These are phyloP conservation scores for Ruditapes philippinarum DNA, from an alignment of 1,140 invertebrate species.

Conservation along the genomic window DNA sequence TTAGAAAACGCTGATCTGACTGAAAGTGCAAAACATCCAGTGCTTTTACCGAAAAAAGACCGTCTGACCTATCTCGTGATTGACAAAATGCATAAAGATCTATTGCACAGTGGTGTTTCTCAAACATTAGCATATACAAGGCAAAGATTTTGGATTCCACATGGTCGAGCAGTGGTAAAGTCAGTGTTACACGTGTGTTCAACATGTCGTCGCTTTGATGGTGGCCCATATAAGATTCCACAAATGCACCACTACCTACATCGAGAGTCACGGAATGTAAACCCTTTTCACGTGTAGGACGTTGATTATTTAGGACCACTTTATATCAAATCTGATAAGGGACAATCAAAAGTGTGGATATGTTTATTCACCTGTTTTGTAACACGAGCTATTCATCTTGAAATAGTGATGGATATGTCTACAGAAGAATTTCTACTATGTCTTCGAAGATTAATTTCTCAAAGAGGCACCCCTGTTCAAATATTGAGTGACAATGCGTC, in stretches of 20 bases:
- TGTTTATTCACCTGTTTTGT: conserved; percentile 24
- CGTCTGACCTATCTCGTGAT: too few species aligned
- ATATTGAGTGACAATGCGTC: conserved; percentile 16
- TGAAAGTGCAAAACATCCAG: background rate
- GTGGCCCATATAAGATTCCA: conserved; percentile 29
- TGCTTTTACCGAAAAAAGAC: too few species aligned
- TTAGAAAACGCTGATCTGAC: conserved; percentile 1
- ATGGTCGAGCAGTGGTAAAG: conserved; percentile 44
- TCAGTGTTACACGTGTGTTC: background rate
- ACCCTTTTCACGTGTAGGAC: too few species aligned
- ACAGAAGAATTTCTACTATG: conserved; percentile 6
- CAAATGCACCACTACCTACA: too few species aligned
- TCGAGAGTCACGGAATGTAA: too few species aligned
- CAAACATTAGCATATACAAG: too few species aligned
- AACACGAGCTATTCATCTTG: conserved; percentile 1
- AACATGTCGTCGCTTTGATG: background rate
- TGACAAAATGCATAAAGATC: too few species aligned
- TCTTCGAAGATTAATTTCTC: conserved; percentile 2
- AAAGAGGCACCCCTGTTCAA: conserved; percentile 3
- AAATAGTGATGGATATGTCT: conserved; percentile 14
- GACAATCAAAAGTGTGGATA: too few species aligned
- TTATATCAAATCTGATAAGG: too few species aligned
- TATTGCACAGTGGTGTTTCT: too few species aligned
- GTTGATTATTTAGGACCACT: conserved; percentile 13
- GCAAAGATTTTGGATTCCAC: too few species aligned